These are phyloP conservation scores for Oreochromis mossambicus DNA, from an alignment of 2,797 vertebrate genomes.

Conservation along the genomic window DNA sequence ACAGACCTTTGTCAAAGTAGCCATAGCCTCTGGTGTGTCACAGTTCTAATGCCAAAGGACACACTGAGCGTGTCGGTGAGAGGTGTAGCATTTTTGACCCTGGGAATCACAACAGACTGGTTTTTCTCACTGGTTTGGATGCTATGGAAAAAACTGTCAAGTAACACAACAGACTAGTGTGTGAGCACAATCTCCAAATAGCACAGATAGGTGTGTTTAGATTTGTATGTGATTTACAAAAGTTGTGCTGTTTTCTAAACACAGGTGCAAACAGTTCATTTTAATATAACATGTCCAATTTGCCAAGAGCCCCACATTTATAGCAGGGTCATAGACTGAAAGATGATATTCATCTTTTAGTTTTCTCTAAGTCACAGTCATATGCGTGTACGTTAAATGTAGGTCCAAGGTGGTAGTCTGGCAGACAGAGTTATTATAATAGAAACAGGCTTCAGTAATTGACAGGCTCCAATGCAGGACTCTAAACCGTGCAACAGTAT, in stretches of 20 bases:
- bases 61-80: background rate
- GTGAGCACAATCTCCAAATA: background rate
- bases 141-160: fast-evolving
- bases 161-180: background rate
- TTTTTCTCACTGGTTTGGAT: background rate
- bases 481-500: background rate
- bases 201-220: background rate
- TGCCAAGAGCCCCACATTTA: fast-evolving
- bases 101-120: background rate
- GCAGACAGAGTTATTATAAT: background rate
- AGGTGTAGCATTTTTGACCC: background rate
- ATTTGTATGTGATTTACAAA: background rate
- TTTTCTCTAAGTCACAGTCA: background rate
- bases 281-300: background rate
- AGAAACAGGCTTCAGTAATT: background rate
- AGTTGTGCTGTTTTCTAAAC: background rate
- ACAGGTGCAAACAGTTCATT: background rate
- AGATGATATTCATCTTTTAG: background rate
- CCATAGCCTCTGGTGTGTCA: background rate
- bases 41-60: background rate
- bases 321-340: background rate
- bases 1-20: background rate
- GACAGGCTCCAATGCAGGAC: fast-evolving
- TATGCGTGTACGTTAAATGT: background rate
- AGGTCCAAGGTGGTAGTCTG: fast-evolving